A percentile compares a stretch with the other conserved stretches of the same genome.
phyloP scores from a whole-genome alignment of 2,888 invertebrate species.

The Geophilus truncorum region DNA sequence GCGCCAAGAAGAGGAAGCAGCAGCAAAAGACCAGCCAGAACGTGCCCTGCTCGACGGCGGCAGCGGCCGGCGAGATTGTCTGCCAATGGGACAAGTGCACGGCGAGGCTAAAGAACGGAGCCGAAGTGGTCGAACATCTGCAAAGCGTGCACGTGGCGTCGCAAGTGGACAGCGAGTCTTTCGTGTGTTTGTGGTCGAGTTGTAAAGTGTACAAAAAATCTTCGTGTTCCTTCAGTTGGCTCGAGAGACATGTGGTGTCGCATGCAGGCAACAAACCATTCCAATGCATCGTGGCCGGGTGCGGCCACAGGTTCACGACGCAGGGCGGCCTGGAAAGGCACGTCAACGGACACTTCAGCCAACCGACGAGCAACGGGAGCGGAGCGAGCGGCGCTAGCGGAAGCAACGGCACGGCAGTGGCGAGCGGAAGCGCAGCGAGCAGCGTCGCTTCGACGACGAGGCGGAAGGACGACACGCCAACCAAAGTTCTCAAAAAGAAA shows the following conservation, averaged over 20 bases:
- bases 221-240: conserved; percentile 87
- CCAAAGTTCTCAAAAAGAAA: conserved; percentile 82
- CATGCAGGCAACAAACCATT: conserved; percentile 92
- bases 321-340: conserved; percentile 75
- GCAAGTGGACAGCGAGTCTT: conserved; percentile 72
- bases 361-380: conserved; percentile 45
- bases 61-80: background rate
- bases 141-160: conserved; percentile 77
- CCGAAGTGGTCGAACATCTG: conserved; percentile 45
- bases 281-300: conserved; percentile 91
- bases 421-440: background rate
- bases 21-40: background rate
- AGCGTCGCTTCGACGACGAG: conserved; percentile 54
- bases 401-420: conserved; percentile 52
- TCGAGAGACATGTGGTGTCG: conserved; percentile 83
- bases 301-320: conserved; percentile 58
- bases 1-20: background rate
- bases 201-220: conserved; percentile 91
- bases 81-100: conserved; percentile 48
- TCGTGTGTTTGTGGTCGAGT: conserved; percentile 85
- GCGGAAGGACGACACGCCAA: conserved; percentile 64
- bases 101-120: conserved; percentile 40
- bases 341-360: conserved; percentile 83
- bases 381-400: conserved; percentile 52
- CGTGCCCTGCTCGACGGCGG: background rate